Percentiles rank a stretch among this genome's conserved stretches.
phyloP scores from a whole-genome alignment of 1,140 invertebrate species.

The Dreissena polymorpha region DNA sequence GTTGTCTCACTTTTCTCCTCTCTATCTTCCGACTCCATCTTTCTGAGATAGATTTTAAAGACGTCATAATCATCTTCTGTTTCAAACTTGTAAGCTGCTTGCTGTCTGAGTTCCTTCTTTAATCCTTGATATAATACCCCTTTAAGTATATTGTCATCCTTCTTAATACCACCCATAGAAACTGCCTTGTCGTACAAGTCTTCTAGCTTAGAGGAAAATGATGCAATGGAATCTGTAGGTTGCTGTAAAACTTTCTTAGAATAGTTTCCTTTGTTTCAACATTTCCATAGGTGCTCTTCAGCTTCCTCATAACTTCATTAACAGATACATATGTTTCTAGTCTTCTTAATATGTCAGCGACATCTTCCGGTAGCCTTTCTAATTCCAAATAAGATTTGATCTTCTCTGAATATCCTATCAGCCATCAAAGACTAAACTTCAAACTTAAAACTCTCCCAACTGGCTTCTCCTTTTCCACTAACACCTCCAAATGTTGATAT shows the following conservation, averaged over 20 bases:
- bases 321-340: neutral
- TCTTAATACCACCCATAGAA: neutral
- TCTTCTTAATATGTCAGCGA: conserved; percentile 17
- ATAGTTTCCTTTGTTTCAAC: conserved; percentile 16
- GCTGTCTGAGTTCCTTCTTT: neutral
- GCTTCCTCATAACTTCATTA: neutral
- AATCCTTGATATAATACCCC: conserved; percentile 19
- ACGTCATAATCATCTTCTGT: conserved; percentile 18
- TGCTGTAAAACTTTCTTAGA: conserved; percentile 26
- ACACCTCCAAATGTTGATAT: conserved; percentile 21
- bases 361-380: conserved; percentile 14
- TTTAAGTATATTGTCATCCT: conserved; percentile 13
- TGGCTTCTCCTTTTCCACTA: conserved; percentile 20
- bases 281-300: neutral
- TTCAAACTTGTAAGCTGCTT: conserved; percentile 13
- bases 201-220: conserved; percentile 21
- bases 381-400: conserved; percentile 17
- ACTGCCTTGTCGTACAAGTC: conserved; percentile 28
- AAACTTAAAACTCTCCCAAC: conserved; percentile 11
- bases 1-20: neutral
- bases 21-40: conserved; percentile 10
- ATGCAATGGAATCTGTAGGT: neutral
- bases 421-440: conserved; percentile 14
- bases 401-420: neutral
- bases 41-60: conserved; percentile 30